These are phyloP conservation scores for Nesogale talazaci DNA, from an alignment of 2,113 vertebrate species.

Conservation along the genomic window DNA sequence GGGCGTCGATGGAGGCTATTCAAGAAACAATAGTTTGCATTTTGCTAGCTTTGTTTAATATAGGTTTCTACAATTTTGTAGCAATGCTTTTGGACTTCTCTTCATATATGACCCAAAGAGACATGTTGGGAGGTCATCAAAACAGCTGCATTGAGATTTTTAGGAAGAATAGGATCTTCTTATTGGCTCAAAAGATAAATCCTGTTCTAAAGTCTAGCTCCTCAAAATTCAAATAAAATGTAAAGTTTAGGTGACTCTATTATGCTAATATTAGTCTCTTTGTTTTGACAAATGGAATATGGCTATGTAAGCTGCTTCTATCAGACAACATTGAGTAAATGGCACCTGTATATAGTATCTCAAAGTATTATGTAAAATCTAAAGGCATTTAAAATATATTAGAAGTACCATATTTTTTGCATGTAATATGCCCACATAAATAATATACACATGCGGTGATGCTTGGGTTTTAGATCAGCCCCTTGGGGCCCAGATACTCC, in stretches of 20 bases:
- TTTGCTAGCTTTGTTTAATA: too few species aligned
- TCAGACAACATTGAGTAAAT: not conserved
- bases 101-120: too few species aligned
- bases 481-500: too few species aligned
- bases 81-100: too few species aligned
- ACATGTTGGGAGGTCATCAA: too few species aligned
- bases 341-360: not conserved
- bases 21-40: too few species aligned
- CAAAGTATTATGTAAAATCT: not conserved
- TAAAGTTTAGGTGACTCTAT: not conserved
- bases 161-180: not conserved
- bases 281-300: not conserved
- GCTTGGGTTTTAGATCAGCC: too few species aligned
- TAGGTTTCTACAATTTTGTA: too few species aligned
- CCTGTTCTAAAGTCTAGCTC: not conserved
- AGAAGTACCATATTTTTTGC: too few species aligned
- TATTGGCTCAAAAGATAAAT: not conserved
- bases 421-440: too few species aligned
- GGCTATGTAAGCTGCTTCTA: not conserved
- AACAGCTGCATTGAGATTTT: not conserved
- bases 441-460: too few species aligned
- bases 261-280: not conserved
- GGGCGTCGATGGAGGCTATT: too few species aligned
- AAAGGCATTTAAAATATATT: not conserved
- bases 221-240: not conserved